phyloP scores from a whole-genome alignment of 2,888 invertebrate species.

The Drosophila rellima region DNA sequence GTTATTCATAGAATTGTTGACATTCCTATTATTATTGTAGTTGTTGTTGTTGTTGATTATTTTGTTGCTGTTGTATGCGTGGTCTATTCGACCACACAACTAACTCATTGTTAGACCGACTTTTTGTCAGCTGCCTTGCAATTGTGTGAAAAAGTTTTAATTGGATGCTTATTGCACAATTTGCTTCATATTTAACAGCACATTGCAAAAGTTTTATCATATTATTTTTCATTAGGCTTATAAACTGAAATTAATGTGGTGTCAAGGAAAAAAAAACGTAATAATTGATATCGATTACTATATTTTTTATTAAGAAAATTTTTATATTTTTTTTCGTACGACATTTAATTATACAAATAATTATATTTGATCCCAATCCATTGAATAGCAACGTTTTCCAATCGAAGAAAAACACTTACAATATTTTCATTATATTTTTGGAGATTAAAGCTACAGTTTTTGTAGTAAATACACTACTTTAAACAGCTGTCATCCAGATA shows the following conservation, averaged over 20 bases:
- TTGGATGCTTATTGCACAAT: conserved; percentile 77
- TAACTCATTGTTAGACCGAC: conserved; percentile 52
- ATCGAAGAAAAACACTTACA: no score
- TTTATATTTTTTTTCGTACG: no score
- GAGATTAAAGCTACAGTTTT: no score
- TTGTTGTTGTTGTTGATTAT: conserved; percentile 3
- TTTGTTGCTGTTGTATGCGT: neutral
- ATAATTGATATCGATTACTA: conserved; percentile 2
- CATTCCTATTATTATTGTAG: conserved; percentile 20
- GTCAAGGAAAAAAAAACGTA: conserved; percentile 2
- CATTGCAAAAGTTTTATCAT: conserved; percentile 24
- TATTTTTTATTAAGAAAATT: neutral
- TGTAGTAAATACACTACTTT: no score
- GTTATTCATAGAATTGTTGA: conserved; percentile 51
- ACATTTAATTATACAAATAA: no score
- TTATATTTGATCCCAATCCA: no score
- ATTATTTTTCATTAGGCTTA: conserved; percentile 33
- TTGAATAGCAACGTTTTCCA: no score
- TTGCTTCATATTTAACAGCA: conserved; percentile 52
- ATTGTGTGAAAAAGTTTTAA: conserved; percentile 74
- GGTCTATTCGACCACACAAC: conserved; percentile 43
- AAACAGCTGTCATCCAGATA: no score
- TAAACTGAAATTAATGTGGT: conserved; percentile 15
- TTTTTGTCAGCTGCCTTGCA: conserved; percentile 54
- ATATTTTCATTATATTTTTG: no score